Conservation (phyloP, 2,888 invertebrate species). For the Epinotia ramella region DNA sequence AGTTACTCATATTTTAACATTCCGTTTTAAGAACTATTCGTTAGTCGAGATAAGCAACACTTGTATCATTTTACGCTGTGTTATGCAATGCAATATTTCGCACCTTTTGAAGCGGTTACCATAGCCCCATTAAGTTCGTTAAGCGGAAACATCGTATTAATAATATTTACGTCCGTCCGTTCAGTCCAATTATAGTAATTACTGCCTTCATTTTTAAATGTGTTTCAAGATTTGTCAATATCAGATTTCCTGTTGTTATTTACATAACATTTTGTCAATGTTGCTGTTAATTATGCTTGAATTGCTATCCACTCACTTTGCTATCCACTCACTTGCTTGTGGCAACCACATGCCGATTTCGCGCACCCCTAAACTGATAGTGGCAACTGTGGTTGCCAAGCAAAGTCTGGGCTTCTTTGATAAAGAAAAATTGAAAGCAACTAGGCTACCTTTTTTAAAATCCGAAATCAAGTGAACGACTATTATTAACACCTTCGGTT, state of each 20-base stretch:
- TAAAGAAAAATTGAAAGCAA: no score
- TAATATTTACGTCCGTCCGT: constrained; percentile 26
- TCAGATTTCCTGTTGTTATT: constrained; percentile 19
- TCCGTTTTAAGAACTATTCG: no score
- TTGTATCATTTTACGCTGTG: neutral
- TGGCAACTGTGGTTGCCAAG: no score
- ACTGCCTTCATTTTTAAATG: constrained; percentile 29
- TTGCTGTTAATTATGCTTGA: neutral
- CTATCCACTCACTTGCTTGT: no score
- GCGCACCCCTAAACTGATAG: no score
- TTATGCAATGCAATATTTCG: constrained; percentile 13
- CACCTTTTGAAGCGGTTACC: constrained; percentile 4
- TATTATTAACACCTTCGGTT: no score
- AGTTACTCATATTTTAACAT: no score
- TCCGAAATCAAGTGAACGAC: no score
- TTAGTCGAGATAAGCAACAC: neutral
- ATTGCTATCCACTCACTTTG: no score
- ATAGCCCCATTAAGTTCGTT: constrained; percentile 13
- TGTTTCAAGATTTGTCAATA: constrained; percentile 17
- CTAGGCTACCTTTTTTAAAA: no score
- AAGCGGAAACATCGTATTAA: constrained; percentile 35
- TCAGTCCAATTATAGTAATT: constrained; percentile 26
- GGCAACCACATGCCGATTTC: no score
- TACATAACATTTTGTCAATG: constrained; percentile 19
- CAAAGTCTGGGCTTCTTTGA: no score